A percentile compares a stretch with the other conserved stretches of the same genome.
These are phyloP conservation scores for Linepithema humile DNA, from an alignment of 1,140 invertebrate genomes.

Conservation along the genomic window DNA sequence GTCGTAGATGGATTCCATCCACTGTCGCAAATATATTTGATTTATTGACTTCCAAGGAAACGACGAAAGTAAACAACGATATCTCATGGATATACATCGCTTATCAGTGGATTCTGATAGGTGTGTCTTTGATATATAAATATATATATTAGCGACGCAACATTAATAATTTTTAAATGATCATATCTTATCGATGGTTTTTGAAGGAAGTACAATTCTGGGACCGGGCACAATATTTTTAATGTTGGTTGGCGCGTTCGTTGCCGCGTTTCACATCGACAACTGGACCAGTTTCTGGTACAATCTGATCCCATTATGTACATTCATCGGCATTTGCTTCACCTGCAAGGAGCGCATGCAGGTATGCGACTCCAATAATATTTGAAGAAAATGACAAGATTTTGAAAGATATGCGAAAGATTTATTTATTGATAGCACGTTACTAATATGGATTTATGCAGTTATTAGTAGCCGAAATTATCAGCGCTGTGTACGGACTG, in stretches of 20 bases:
- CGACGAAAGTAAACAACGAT: constrained; percentile 92
- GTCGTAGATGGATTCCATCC: constrained; percentile 95
- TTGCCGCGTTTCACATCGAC: constrained; percentile 91
- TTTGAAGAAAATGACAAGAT: neutral
- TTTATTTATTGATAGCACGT: neutral
- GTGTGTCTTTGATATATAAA: constrained; percentile 60
- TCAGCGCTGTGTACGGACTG: constrained; percentile 92
- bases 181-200: constrained; percentile 33
- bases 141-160: neutral
- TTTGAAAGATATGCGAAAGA: neutral
- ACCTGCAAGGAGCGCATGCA: constrained; percentile 90
- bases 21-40: constrained; percentile 96
- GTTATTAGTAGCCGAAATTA: constrained; percentile 90
- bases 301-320: constrained; percentile 91
- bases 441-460: constrained; percentile 77
- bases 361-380: constrained; percentile 80
- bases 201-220: constrained; percentile 91
- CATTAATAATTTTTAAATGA: constrained; percentile 28
- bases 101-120: constrained; percentile 90
- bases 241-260: constrained; percentile 95
- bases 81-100: constrained; percentile 93
- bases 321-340: constrained; percentile 92
- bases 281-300: constrained; percentile 92
- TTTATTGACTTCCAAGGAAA: constrained; percentile 89
- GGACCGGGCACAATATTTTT: constrained; percentile 94